Percentiles rank a stretch among this genome's conserved stretches.
Evolutionary conservation across 2,888 invertebrate genomes (phyloP).

Genomic region (Lepetodrilus schrolli): DNA sequence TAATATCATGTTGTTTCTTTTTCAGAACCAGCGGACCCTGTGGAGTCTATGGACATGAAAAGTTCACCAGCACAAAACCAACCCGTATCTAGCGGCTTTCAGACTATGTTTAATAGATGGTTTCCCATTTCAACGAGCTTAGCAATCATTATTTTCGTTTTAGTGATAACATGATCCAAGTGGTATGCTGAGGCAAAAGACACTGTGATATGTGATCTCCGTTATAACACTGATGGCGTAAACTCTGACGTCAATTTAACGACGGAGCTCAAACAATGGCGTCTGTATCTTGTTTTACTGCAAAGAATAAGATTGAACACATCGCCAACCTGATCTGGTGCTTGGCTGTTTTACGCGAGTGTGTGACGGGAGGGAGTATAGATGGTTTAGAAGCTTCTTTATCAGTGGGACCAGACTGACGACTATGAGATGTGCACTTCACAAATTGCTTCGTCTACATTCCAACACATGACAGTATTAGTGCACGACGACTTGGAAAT

Average conservation of each 20-base stretch:
- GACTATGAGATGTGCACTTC: neutral
- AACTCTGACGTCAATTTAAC: neutral
- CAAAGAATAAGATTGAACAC: neutral
- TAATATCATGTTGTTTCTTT: neutral
- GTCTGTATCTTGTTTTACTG: neutral
- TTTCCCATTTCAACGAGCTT: neutral
- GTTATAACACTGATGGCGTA: neutral
- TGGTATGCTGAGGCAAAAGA: neutral
- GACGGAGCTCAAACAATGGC: neutral
- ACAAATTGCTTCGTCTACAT: constrained; percentile 23
- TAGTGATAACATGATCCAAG: neutral
- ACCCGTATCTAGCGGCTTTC: neutral
- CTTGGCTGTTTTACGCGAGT: neutral
- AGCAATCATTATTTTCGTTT: neutral
- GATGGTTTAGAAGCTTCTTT: neutral
- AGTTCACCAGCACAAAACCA: constrained; percentile 6
- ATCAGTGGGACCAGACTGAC: neutral
- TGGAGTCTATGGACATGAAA: constrained; percentile 20
- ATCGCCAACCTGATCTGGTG: constrained; percentile 1
- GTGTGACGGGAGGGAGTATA: neutral
- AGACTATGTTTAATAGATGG: neutral
- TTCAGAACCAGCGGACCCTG: constrained; percentile 2
- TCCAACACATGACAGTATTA: constrained; percentile 12
- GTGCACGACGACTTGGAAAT: too few relatives aligned
- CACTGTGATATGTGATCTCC: constrained; percentile 18